Conservation (phyloP, 2,113 vertebrate genomes). For the Nyctibius bracteatus region DNA sequence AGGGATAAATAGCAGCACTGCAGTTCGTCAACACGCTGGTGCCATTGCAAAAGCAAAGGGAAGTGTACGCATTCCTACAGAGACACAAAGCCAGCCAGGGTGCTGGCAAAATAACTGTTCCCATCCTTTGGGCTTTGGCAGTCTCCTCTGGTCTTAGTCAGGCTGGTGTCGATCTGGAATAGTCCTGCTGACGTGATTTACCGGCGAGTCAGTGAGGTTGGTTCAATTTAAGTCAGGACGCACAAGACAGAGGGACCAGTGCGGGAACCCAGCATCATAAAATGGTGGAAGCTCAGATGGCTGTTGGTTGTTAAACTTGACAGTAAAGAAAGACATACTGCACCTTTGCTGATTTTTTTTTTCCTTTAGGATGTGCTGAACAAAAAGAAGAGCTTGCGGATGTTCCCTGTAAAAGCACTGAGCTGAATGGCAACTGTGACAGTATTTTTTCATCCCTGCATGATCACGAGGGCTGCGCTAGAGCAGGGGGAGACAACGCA, state of each 20-base stretch:
- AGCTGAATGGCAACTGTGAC: background rate
- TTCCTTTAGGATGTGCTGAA: background rate
- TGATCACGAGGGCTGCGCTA: background rate
- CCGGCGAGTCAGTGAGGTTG: background rate
- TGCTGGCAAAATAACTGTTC: conserved; percentile 24
- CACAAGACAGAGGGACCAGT: background rate
- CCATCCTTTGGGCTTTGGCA: conserved; percentile 25
- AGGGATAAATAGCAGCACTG: conserved; percentile 56
- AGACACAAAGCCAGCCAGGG: conserved; percentile 41
- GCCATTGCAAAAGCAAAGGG: conserved; percentile 54
- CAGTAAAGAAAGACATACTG: background rate
- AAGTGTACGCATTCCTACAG: background rate
- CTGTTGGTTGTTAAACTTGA: background rate
- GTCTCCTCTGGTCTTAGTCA: background rate
- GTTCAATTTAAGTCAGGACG: background rate
- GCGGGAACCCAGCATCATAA: background rate
- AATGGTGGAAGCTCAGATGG: background rate
- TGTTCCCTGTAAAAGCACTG: background rate
- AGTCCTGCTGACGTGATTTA: background rate
- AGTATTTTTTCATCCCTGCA: background rate
- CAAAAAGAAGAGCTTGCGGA: background rate
- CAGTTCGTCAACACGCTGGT: conserved; percentile 42
- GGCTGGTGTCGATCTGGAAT: background rate
- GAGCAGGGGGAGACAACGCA: background rate
- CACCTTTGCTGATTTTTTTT: background rate